phyloP scores from a whole-genome alignment of 2,797 vertebrate genomes.

The Aeoliscus strigatus region DNA sequence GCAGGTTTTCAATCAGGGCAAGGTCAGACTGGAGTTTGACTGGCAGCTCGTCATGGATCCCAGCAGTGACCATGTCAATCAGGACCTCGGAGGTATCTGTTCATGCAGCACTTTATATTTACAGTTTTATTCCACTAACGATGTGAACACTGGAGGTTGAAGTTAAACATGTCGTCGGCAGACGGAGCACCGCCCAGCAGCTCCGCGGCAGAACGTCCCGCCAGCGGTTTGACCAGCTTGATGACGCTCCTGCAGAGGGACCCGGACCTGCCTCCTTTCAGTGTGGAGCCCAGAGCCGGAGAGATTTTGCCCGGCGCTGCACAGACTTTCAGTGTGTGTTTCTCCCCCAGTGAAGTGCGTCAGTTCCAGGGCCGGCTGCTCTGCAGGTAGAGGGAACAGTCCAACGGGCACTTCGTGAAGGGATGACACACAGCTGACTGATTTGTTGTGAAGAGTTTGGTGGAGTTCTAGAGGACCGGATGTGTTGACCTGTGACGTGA shows the following conservation, averaged over 20 bases:
- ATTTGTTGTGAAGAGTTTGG: too few species aligned
- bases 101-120: too few species aligned
- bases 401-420: too few species aligned
- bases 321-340: slow-evolving; percentile 75
- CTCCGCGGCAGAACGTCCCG: slow-evolving; percentile 18
- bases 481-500: too few species aligned
- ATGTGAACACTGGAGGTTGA: too few species aligned
- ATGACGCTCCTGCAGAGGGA: slow-evolving; percentile 28
- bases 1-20: slow-evolving; percentile 76
- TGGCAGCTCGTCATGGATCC: slow-evolving; percentile 70
- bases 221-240: slow-evolving; percentile 41
- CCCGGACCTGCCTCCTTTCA: slow-evolving; percentile 57
- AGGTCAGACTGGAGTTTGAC: slow-evolving; percentile 76
- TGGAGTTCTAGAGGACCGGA: too few species aligned
- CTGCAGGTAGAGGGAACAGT: slow-evolving; percentile 82
- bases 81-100: slow-evolving; percentile 56
- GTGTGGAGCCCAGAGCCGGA: slow-evolving; percentile 75
- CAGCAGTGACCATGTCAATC: slow-evolving; percentile 26
- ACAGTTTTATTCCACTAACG: too few species aligned
- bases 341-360: slow-evolving; percentile 76
- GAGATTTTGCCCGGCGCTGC: slow-evolving; percentile 61
- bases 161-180: too few species aligned
- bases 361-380: slow-evolving; percentile 75
- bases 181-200: slow-evolving; percentile 35
- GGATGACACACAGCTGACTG: too few species aligned